Conservation (phyloP, 2,797 vertebrate species). For the Urophycis tenuis region DNA sequence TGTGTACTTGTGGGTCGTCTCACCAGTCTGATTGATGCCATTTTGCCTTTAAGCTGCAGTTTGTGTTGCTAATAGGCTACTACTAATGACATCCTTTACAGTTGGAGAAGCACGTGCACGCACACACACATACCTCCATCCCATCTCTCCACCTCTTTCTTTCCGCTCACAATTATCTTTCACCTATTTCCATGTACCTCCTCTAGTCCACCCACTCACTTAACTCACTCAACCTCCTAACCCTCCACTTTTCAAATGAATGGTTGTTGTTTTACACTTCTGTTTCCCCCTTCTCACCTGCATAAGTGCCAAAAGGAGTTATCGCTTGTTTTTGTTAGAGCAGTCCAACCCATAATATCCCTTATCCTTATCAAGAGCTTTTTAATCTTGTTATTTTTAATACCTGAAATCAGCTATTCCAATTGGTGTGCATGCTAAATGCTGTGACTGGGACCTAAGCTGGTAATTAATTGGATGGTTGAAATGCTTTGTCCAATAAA, state of each 20-base stretch:
- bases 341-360: background rate
- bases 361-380: background rate
- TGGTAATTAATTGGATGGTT: background rate
- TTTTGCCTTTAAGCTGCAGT: constrained; percentile 32
- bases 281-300: too few relatives aligned
- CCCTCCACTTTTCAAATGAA: constrained; percentile 25
- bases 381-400: background rate
- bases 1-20: constrained; percentile 15
- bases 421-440: background rate
- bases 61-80: constrained; percentile 33
- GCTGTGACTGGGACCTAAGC: background rate
- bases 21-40: constrained; percentile 39
- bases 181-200: constrained; percentile 6
- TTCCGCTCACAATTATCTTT: constrained; percentile 7
- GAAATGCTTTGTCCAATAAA: background rate
- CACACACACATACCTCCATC: background rate
- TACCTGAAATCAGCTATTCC: background rate
- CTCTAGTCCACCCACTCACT: constrained; percentile 22
- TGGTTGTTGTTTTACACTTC: background rate
- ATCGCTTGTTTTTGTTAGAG: background rate
- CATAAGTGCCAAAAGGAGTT: too few relatives aligned
- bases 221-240: background rate
- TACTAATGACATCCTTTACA: constrained; percentile 33
- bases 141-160: background rate
- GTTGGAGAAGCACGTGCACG: constrained; percentile 11